These are phyloP conservation scores for Geothlypis trichas DNA, from an alignment of 2,113 vertebrate genomes.

Conservation along the genomic window DNA sequence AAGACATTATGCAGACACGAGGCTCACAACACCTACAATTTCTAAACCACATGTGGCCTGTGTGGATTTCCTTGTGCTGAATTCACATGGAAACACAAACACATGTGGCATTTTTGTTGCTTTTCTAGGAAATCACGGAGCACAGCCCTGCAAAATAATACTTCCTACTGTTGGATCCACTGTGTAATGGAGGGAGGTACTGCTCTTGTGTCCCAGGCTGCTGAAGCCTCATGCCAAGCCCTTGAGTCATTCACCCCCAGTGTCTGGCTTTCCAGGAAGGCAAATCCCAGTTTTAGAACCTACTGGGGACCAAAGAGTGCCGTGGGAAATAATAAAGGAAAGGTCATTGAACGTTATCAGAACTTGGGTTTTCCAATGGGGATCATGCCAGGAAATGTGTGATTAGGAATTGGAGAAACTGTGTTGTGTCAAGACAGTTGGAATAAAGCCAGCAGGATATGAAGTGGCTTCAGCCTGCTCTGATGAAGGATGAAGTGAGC, in stretches of 20 bases:
- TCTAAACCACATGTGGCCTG: slow-evolving; percentile 55
- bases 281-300: slow-evolving; percentile 52
- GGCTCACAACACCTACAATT: slow-evolving; percentile 62
- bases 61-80: slow-evolving; percentile 62
- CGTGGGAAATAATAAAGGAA: slow-evolving; percentile 46
- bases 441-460: not conserved
- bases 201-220: slow-evolving; percentile 36
- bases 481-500: not conserved
- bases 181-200: not conserved
- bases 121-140: slow-evolving; percentile 67
- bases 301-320: not conserved
- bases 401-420: slow-evolving; percentile 14
- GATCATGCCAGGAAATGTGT: slow-evolving; percentile 1
- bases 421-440: slow-evolving; percentile 8
- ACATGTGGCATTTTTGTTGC: slow-evolving; percentile 59
- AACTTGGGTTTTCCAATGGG: slow-evolving; percentile 4
- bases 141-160: slow-evolving; percentile 55
- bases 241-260: slow-evolving; percentile 31
- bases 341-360: slow-evolving; percentile 40
- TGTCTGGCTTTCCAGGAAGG: slow-evolving; percentile 65
- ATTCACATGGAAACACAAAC: slow-evolving; percentile 63
- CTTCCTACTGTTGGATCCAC: slow-evolving; percentile 58
- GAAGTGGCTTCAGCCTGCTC: not conserved
- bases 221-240: slow-evolving; percentile 5
- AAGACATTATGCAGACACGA: slow-evolving; percentile 54